These are phyloP conservation scores for Manis pentadactyla DNA, from an alignment of 2,797 vertebrate species.

Conservation along the genomic window DNA sequence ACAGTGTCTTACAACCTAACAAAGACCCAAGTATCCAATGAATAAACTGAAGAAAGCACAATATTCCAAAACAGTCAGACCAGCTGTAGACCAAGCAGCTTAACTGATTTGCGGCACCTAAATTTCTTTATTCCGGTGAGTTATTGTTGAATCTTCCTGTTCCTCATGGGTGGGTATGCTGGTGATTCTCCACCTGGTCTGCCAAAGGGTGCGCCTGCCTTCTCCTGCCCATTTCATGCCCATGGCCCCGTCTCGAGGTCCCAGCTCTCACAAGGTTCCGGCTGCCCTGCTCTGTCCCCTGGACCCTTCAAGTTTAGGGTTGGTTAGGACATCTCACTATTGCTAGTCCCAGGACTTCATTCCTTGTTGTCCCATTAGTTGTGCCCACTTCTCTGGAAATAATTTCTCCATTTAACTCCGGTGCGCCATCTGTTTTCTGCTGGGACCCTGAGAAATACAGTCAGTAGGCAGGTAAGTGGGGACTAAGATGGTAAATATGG, in stretches of 20 bases:
- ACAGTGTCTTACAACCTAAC: not conserved
- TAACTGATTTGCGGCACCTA: slow-evolving; percentile 22
- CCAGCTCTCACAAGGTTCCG: not conserved
- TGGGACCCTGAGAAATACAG: slow-evolving; percentile 26
- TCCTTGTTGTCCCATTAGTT: not conserved
- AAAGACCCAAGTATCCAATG: not conserved
- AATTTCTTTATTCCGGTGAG: not conserved
- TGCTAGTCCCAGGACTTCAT: not conserved
- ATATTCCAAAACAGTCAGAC: not conserved
- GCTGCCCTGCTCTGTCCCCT: not conserved
- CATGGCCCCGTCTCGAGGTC: not conserved
- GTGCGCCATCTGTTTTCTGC: slow-evolving; percentile 45
- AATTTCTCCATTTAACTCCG: not conserved
- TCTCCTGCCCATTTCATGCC: not conserved
- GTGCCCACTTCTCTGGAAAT: slow-evolving; percentile 29
- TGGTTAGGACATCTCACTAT: not conserved
- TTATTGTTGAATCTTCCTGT: slow-evolving; percentile 1
- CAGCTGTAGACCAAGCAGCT: not conserved
- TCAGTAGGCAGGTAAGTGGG: slow-evolving; percentile 42
- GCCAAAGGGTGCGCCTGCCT: not conserved
- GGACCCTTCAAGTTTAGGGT: not conserved
- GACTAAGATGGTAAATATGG: slow-evolving; percentile 46
- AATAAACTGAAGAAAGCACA: slow-evolving; percentile 14
- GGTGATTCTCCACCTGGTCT: not conserved
- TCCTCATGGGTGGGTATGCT: not conserved